Percentiles rank a stretch among this genome's conserved stretches.
Conservation (phyloP, 2,888 invertebrate species). For the Apamea anceps region DNA sequence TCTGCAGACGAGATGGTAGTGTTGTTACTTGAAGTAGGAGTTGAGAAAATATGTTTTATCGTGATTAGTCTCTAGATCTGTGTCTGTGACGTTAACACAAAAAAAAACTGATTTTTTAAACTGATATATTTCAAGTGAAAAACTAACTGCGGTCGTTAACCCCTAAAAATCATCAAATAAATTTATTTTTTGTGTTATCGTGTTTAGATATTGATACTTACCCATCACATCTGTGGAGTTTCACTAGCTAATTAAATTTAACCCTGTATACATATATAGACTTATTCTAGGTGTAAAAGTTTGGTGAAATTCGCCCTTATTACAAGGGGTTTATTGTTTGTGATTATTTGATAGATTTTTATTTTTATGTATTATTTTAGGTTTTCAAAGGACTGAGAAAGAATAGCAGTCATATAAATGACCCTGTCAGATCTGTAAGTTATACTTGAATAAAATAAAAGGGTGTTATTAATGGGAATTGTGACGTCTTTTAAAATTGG, state of each 20-base stretch:
- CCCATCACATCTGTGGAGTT: too few species aligned
- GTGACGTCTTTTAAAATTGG: slow-evolving; percentile 29
- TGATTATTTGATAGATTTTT: not conserved
- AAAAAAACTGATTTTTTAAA: not conserved
- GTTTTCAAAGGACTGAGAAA: slow-evolving; percentile 75
- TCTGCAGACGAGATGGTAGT: not conserved
- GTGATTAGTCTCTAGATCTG: not conserved
- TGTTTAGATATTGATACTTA: not conserved
- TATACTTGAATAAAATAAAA: slow-evolving; percentile 9
- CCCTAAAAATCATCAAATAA: not conserved
- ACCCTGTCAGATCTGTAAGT: slow-evolving; percentile 81
- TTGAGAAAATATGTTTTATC: not conserved
- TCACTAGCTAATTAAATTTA: too few species aligned
- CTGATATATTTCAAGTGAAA: not conserved
- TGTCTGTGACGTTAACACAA: not conserved
- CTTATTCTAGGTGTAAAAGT: not conserved
- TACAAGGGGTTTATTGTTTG: not conserved
- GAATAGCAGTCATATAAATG: slow-evolving; percentile 78
- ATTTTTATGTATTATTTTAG: slow-evolving; percentile 72
- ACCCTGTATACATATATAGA: not conserved
- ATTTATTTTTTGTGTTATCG: not conserved
- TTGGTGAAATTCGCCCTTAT: not conserved
- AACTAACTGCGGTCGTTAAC: not conserved
- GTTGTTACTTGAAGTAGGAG: too few species aligned
- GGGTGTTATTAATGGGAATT: slow-evolving; percentile 2